Conservation (phyloP, 2,797 vertebrate species). For the Aldrovandia affinis region DNA sequence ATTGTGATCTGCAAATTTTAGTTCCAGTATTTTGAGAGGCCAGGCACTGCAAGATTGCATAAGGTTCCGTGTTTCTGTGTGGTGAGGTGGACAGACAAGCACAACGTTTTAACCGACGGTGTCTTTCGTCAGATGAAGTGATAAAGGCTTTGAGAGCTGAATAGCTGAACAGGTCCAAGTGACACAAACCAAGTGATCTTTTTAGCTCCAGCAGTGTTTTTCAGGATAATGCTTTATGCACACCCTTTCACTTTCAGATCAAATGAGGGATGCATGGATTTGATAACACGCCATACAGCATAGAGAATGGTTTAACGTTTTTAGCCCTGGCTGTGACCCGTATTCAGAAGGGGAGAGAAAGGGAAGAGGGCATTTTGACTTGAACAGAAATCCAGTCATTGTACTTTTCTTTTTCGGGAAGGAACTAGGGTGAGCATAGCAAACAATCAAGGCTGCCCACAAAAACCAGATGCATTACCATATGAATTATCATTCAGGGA, state of each 20-base stretch:
- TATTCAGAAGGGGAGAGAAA: not conserved
- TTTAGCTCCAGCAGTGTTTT: not conserved
- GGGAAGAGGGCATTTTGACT: not conserved
- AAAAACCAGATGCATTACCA: conserved; percentile 16
- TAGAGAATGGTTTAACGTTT: not conserved
- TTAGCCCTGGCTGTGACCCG: not conserved
- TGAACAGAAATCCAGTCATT: not conserved
- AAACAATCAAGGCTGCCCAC: conserved; percentile 32
- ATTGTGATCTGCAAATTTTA: not conserved
- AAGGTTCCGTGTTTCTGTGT: not conserved
- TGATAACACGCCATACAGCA: not conserved
- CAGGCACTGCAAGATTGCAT: not conserved
- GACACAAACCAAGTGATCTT: not conserved
- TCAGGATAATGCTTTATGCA: not conserved
- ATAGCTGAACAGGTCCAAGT: not conserved
- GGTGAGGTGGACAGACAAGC: not conserved
- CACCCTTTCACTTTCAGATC: not conserved
- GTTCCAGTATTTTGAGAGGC: not conserved
- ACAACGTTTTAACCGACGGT: no score
- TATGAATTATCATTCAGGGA: conserved; percentile 3
- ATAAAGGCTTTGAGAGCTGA: no score
- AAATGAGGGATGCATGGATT: not conserved
- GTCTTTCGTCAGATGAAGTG: no score
- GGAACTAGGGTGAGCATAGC: conserved; percentile 23
- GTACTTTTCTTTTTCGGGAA: conserved; percentile 2